phyloP scores from a whole-genome alignment of 1,140 invertebrate genomes.

The Himalopsyche phryganea region DNA sequence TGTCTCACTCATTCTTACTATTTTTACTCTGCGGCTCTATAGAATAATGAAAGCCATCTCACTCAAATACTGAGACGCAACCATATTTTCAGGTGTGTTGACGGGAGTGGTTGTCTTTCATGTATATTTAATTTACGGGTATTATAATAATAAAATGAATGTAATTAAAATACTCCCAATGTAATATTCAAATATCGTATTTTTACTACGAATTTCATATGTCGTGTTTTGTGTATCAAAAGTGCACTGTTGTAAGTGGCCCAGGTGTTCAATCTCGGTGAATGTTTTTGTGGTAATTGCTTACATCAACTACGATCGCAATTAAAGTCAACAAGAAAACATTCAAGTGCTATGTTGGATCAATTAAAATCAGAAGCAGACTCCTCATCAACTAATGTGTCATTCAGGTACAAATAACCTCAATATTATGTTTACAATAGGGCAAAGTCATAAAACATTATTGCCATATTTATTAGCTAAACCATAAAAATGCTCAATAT shows the following conservation, averaged over 20 bases:
- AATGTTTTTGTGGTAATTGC: slow-evolving; percentile 28
- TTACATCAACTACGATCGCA: slow-evolving; percentile 22
- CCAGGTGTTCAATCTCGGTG: slow-evolving; percentile 20
- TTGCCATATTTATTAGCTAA: slow-evolving; percentile 21
- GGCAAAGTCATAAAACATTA: slow-evolving; percentile 25
- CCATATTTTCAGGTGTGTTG: slow-evolving; percentile 30
- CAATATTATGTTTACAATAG: slow-evolving; percentile 22
- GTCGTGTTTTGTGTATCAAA: too few species aligned
- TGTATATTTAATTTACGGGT: slow-evolving; percentile 27
- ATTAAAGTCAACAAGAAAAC: slow-evolving; percentile 17
- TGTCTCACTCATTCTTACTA: slow-evolving; percentile 25
- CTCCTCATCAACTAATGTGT: slow-evolving; percentile 15
- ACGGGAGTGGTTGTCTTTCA: slow-evolving; percentile 28
- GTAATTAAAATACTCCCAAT: slow-evolving; percentile 9
- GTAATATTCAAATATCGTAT: too few species aligned
- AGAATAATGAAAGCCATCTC: slow-evolving; percentile 27
- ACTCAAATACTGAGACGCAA: slow-evolving; percentile 27
- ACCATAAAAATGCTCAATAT: slow-evolving; percentile 7
- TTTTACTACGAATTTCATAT: too few species aligned
- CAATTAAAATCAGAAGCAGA: slow-evolving; percentile 6
- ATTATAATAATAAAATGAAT: slow-evolving; percentile 27
- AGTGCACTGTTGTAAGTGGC: neutral
- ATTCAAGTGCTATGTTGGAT: slow-evolving; percentile 10
- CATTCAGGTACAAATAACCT: slow-evolving; percentile 24
- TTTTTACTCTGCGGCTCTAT: slow-evolving; percentile 20